phyloP scores from a whole-genome alignment of 2,888 invertebrate genomes.

The Keiferia lycopersicella region DNA sequence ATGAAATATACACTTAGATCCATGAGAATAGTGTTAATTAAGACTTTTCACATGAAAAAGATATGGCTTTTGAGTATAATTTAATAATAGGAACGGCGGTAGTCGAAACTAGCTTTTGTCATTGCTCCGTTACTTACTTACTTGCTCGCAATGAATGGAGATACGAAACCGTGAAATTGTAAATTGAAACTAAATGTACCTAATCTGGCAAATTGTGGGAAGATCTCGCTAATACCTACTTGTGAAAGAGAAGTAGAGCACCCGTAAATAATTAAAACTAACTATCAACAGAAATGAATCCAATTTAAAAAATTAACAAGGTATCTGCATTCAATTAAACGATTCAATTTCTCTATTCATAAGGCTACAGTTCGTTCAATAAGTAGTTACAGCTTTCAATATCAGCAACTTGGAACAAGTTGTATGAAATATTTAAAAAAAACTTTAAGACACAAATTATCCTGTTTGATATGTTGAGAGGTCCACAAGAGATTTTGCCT shows the following conservation, averaged over 20 bases:
- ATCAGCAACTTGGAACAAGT: no score
- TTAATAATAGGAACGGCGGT: conserved; percentile 8
- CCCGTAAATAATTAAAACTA: no score
- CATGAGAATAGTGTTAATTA: conserved; percentile 50
- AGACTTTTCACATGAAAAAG: conserved; percentile 39
- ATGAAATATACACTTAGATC: conserved; percentile 39
- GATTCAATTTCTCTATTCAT: no score
- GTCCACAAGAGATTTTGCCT: no score
- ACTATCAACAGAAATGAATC: no score
- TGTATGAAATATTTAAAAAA: no score
- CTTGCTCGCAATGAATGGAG: conserved; percentile 2
- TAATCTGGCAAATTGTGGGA: neutral
- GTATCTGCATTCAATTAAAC: no score
- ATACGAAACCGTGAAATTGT: conserved; percentile 17
- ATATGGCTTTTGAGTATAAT: conserved; percentile 7
- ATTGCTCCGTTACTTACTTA: neutral
- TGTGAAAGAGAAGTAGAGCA: neutral
- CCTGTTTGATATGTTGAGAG: no score
- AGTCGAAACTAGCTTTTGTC: conserved; percentile 1
- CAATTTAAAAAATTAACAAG: no score
- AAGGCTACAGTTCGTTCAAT: no score
- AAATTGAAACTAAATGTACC: conserved; percentile 7
- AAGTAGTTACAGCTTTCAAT: no score
- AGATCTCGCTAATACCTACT: neutral
- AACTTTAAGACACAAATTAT: no score